Evolutionary conservation across 2,888 invertebrate species (phyloP).

Genomic region (Cephus runcator): DNA sequence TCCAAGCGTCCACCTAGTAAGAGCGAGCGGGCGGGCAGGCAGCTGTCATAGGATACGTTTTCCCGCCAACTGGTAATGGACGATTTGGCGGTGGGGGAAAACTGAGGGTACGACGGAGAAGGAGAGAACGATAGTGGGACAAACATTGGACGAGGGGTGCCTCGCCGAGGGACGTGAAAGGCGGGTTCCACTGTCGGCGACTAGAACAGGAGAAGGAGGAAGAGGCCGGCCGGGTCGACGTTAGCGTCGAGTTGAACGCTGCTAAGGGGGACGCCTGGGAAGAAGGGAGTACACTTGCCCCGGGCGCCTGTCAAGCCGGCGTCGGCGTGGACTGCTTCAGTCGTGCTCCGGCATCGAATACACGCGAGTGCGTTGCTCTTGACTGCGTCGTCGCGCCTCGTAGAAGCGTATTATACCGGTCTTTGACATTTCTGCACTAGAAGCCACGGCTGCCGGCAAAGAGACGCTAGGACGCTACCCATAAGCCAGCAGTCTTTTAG

Average conservation of each 20-base stretch:
- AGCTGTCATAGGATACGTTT: conserved; percentile 37
- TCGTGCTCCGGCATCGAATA: conserved; percentile 39
- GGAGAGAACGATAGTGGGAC: conserved; percentile 9
- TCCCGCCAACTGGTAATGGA: conserved; percentile 46
- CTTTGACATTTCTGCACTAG: neutral
- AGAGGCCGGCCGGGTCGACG: conserved; percentile 16
- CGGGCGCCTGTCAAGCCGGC: conserved; percentile 45
- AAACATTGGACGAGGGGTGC: conserved; percentile 15
- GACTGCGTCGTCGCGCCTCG: neutral
- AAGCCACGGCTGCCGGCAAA: neutral
- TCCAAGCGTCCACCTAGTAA: neutral
- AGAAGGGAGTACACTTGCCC: conserved; percentile 17
- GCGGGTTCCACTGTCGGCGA: conserved; percentile 7
- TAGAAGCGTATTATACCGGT: neutral
- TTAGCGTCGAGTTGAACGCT: neutral
- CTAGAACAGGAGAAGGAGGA: conserved; percentile 17
- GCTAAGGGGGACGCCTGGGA: neutral
- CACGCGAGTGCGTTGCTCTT: neutral
- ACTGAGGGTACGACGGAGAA: neutral
- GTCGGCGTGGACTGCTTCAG: conserved; percentile 41
- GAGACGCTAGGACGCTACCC: neutral
- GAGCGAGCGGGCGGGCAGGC: conserved; percentile 10
- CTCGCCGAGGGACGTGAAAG: conserved; percentile 12
- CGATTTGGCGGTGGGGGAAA: conserved; percentile 11
- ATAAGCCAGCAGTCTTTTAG: neutral